Conservation (phyloP, 2,888 invertebrate genomes). For the Escarpia spicata region DNA sequence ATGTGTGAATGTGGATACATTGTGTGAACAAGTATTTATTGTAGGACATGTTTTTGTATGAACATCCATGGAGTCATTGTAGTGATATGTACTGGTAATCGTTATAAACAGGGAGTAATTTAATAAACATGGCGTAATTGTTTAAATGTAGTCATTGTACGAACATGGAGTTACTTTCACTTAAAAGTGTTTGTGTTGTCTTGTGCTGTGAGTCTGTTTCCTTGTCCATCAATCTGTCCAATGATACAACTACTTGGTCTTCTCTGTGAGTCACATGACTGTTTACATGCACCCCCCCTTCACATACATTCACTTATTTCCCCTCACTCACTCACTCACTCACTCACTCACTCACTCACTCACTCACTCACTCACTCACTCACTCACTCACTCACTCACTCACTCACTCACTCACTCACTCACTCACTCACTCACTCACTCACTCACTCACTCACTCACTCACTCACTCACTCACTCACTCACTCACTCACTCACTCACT, state of each 20-base stretch:
- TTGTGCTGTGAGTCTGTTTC: background rate
- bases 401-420: background rate
- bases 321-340: too few relatives aligned
- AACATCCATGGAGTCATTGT: background rate
- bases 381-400: background rate
- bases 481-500: background rate
- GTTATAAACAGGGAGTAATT: background rate
- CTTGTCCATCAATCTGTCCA: background rate
- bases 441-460: background rate
- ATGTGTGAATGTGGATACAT: background rate
- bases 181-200: background rate
- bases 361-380: too few relatives aligned
- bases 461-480: background rate
- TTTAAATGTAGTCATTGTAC: background rate
- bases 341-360: background rate
- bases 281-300: background rate
- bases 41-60: background rate
- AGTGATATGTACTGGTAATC: background rate
- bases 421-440: conserved; percentile 8
- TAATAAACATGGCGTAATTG: background rate
- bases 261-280: background rate
- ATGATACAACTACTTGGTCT: background rate
- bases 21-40: conserved; percentile 5
- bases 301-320: background rate
- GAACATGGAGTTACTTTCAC: background rate